Evolutionary conservation across 1,140 invertebrate genomes (phyloP), one percentile per base, ranked within the genome.

Genomic region (Sycophila sp.): DNA sequence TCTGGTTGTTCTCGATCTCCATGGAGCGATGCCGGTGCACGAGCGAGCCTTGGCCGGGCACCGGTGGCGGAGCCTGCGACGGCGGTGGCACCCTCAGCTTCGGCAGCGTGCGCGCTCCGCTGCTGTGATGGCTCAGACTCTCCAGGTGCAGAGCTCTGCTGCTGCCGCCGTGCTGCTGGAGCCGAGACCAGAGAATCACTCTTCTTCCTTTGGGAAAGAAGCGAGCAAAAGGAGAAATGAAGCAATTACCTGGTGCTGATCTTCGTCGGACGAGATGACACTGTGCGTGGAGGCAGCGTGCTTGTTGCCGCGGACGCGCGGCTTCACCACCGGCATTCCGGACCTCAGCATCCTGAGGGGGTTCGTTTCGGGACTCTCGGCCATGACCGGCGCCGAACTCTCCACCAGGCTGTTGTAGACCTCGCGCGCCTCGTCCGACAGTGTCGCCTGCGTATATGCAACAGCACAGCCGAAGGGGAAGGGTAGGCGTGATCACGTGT

Each of bases 371-470:
- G 80, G 58, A 40, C 72, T 81, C 40, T 86, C 83, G 32, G 83
- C 71, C n/a, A 77, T 76, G 0, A 32, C 49, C 10, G 49, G 26
- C 7, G 36, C 63, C 5, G 90, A 90, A 53, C 90, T 92, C 75
- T 97, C 95, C 40, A 98, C 94, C 34, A 98, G 86, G 75, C 92
- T 93, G 79, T 95, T 94, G 87, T 98, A 98, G 0, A 95, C 96
- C 79, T 94, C 92, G 78, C 96, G 95, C 34, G 95, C 91, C 77
- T 94, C 92, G 73, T 92, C 90, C n/a, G 92, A 93, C 67, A 94
- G 87, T 38, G 91, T 91, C 4, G 90, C 89, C 92, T 71, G 63
- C 26, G 40, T 24, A 71, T n/a, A n/a, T n/a, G 56, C 55, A 55
- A 42, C 28, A 32, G 51, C n/a, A 51, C 63, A 60, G 51, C 51